Base-by-base conservation (phyloP, 2,113 vertebrate species). In the Andinoacara biseriatus region DNA sequence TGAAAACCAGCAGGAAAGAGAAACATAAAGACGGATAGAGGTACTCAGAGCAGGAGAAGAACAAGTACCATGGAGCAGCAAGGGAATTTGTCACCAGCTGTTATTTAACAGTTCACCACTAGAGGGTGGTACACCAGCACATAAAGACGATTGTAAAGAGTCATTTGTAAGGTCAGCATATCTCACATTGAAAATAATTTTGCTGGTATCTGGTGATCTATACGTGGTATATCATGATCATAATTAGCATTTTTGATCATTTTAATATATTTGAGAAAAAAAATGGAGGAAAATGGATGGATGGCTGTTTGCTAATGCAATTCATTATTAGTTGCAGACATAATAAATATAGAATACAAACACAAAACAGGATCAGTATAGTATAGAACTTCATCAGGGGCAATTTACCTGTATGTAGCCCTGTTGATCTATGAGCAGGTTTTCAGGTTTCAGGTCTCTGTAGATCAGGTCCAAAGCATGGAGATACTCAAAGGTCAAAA, bases 401-500 rank as follows among this genome's bases (percentile, higher is more conserved):
- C 43, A 20, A 22, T 75, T 89, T 69, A 92, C 91, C 92, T 94
- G 93, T 80, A 94, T 95, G 90, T 94, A 92, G 49, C 93, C 92
- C 88, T 94, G 92, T 78, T 94, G 92, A 81, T 94, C 92, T 86
- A 94, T 93, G 82, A 92, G 86, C 79, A 91, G 74, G 81, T 91
- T 94, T 83, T 94, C 94, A 72, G 94, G 94, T 85, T 94, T 94
- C 85, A 94, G 90, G 93, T 94, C 94, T 91, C 94, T 94, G 92
- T 94, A 94, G 89, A 94, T 94, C 90, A 94, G 90, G 90, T 94
- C 94, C 92, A 94, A 87, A 86, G 94, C 93, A 17, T 94, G 94
- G 82, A 94, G 91, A 82, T 94, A 94, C 88, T 94, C 94, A 60
- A 94, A 94, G 65, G 94, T 94, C 89, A 94, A 88, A 74, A 94